These are phyloP conservation scores for Agriopis leucophaearia DNA, from an alignment of 2,888 invertebrate genomes.

Conservation along the genomic window DNA sequence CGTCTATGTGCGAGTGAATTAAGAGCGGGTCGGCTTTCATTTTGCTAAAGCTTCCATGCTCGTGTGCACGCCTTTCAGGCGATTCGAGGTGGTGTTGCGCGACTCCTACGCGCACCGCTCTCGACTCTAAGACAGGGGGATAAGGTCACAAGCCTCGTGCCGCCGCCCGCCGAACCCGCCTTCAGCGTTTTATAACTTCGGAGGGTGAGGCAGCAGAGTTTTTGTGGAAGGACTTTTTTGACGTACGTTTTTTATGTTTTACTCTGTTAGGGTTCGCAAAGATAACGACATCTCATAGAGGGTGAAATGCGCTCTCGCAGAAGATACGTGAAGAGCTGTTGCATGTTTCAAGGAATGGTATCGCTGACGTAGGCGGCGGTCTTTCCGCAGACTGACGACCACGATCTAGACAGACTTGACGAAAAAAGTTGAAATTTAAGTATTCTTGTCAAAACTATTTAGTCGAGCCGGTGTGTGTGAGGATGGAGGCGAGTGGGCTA, in stretches of 20 bases:
- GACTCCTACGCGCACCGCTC: slow-evolving; percentile 62
- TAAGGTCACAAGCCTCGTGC: slow-evolving; percentile 67
- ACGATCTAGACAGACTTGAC: slow-evolving; percentile 9
- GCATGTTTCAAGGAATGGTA: slow-evolving; percentile 36
- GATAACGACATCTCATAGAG: slow-evolving; percentile 83
- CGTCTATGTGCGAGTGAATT: slow-evolving; percentile 83
- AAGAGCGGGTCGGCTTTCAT: slow-evolving; percentile 87
- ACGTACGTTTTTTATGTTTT: slow-evolving; percentile 86
- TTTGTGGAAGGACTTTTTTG: slow-evolving; percentile 86
- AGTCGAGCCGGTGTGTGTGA: slow-evolving; percentile 68
- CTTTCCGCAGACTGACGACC: slow-evolving; percentile 1
- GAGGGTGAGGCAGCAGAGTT: slow-evolving; percentile 81
- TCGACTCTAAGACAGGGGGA: slow-evolving; percentile 70
- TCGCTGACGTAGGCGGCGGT: neutral
- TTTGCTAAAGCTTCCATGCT: slow-evolving; percentile 85
- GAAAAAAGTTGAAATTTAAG: slow-evolving; percentile 48
- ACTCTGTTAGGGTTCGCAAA: slow-evolving; percentile 83
- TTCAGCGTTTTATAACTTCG: slow-evolving; percentile 82
- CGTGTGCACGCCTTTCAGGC: slow-evolving; percentile 84
- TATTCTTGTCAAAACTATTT: slow-evolving; percentile 65
- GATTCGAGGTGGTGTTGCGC: slow-evolving; percentile 69
- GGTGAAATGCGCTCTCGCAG: slow-evolving; percentile 70
- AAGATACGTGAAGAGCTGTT: slow-evolving; percentile 62
- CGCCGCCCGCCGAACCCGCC: slow-evolving; percentile 57
- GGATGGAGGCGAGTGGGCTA: slow-evolving; percentile 72